Base-by-base conservation (phyloP, 1,140 invertebrate species). In the Trichogramma pretiosum region DNA sequence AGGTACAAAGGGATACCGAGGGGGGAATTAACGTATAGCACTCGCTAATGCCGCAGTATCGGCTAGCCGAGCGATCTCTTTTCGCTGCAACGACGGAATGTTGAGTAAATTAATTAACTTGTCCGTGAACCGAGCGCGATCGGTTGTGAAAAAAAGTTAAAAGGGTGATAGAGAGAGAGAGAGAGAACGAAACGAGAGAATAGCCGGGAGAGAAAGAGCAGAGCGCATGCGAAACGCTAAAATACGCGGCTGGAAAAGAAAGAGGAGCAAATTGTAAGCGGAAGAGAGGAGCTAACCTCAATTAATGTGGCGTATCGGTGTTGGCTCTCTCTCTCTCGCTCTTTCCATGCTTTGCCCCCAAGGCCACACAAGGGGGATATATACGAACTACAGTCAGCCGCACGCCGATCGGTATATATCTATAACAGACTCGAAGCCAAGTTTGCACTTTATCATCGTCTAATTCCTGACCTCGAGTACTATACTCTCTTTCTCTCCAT, bases 21-120 rank as follows among this genome's bases (percentile, higher is more conserved):
- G n/a, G 33, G 33, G n/a, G n/a, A n/a, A n/a, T n/a, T n/a, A n/a
- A n/a, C n/a, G n/a, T n/a, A n/a, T n/a, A n/a, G n/a, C n/a, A n/a
- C n/a, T n/a, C n/a, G n/a, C n/a, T n/a, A n/a, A n/a, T n/a, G n/a
- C n/a, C n/a, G n/a, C n/a, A n/a, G n/a, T n/a, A n/a, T n/a, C n/a
- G n/a, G n/a, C n/a, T n/a, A n/a, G n/a, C n/a, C n/a, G n/a, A n/a
- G n/a, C n/a, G n/a, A n/a, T n/a, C n/a, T n/a, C n/a, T n/a, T n/a
- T n/a, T n/a, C n/a, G n/a, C n/a, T n/a, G n/a, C n/a, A n/a, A n/a
- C n/a, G 9, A 1, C 23, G 16, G 33, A 26, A 47, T 45, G 47
- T 53, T 46, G 38, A 49, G 49, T 40, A 48, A 54, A 50, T 47
- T 46, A 54, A 54, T 49, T 46, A 49, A 34, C 37, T 45, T 21